phyloP scores from a whole-genome alignment of 2,888 invertebrate genomes.

The Perdita meconis region DNA sequence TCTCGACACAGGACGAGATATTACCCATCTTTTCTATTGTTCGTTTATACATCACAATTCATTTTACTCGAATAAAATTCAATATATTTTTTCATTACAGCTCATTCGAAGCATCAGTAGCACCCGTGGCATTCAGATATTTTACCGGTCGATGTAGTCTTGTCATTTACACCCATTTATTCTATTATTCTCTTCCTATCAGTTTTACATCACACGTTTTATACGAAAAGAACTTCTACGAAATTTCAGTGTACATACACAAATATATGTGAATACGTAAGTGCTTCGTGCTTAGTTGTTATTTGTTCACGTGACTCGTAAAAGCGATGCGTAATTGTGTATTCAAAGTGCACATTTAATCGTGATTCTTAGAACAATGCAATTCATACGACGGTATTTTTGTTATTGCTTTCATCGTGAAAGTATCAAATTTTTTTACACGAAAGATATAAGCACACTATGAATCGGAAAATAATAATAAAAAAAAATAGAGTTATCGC shows the following conservation, averaged over 20 bases:
- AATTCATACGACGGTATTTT: not conserved
- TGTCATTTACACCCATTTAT: not conserved
- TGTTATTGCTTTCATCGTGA: not conserved
- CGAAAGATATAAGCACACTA: not conserved
- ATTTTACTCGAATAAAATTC: not conserved
- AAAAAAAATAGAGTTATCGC: not conserved
- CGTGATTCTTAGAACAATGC: not conserved
- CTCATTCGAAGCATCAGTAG: not conserved
- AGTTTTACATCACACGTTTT: not conserved
- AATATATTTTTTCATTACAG: constrained; percentile 12
- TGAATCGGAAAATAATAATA: not conserved
- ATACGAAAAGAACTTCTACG: constrained; percentile 3
- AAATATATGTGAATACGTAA: constrained; percentile 1
- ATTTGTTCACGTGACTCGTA: not conserved
- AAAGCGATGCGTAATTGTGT: constrained; percentile 11
- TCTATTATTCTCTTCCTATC: constrained; percentile 5
- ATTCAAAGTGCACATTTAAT: constrained; percentile 1
- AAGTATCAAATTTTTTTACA: not conserved
- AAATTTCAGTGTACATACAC: constrained; percentile 12
- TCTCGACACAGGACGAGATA: not conserved
- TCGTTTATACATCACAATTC: constrained; percentile 1
- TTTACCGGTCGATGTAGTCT: not conserved
- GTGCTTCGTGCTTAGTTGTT: constrained; percentile 5
- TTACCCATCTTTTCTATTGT: not conserved
- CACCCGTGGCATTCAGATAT: constrained; percentile 2